Base-by-base conservation (phyloP, 2,797 vertebrate species). In the Hoplostethus atlanticus region DNA sequence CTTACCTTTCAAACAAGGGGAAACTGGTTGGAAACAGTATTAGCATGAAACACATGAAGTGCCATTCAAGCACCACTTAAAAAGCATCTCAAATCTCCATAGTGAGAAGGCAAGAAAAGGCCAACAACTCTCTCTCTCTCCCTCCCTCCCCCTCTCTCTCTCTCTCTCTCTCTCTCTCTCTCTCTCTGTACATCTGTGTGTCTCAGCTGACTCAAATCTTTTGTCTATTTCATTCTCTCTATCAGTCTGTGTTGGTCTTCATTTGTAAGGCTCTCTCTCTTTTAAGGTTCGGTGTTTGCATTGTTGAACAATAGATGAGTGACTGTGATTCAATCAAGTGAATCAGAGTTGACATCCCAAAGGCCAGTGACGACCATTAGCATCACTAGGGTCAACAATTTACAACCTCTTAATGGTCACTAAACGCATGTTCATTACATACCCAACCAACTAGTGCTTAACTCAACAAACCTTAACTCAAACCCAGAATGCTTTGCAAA, bases 341-440 rank as follows among this genome's bases (percentile, higher is more conserved):
- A 53, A 52, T 42, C 54, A 55, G 3, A 72, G 51, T 47, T 31
- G 36, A 48, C 9, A 21, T n/a, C 25, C 15, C 6, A 42, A 25
- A 57, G 17, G 52, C 65, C 63, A 44, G 9, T 51, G 58, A 58
- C 16, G 36, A 21, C 60, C 17, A 66, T 70, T 60, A 66, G 13
- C 42, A 11, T 15, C 11, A 15, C 42, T 3, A 11, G 10, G 38
- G 42, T 71, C 50, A 73, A 13, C 7, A n/a, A 56, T 58, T 70
- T 30, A 38, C 59, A 21, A 2, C 16, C 12, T 40, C 4, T 48
- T 17, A 15, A 59, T 59, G 48, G 53, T 53, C 11, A 72, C 5
- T 21, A 10, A 40, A 55, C 44, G 47, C 62, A 66, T 36, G 48
- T 17, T 50, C n/a, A 17, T 50, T 50, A n/a, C 16, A n/a, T 21